Evolutionary conservation across 2,113 vertebrate genomes (phyloP).

Genomic region (Carettochelys insculpta): DNA sequence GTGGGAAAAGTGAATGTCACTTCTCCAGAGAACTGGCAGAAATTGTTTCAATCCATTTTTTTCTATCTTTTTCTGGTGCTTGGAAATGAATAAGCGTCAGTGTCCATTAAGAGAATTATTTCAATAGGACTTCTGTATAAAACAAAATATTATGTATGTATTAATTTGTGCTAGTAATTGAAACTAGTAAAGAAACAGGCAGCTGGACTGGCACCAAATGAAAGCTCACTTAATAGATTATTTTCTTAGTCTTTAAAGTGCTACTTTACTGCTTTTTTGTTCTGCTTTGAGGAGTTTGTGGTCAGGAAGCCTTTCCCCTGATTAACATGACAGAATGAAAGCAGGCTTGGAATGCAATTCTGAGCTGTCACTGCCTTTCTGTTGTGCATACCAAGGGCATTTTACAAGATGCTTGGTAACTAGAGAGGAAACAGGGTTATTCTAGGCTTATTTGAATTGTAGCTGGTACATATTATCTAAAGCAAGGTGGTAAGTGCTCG

Average conservation of each 20-base stretch:
- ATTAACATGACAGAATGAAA: neutral
- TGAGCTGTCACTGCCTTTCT: neutral
- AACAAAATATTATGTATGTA: neutral
- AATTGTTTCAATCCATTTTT: neutral
- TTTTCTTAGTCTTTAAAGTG: too few relatives aligned
- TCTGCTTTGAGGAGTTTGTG: neutral
- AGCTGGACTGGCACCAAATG: neutral
- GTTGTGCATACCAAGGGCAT: neutral
- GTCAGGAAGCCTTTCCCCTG: neutral
- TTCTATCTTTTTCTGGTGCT: neutral
- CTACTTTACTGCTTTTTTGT: too few relatives aligned
- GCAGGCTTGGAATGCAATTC: too few relatives aligned
- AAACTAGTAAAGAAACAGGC: rapidly evolving
- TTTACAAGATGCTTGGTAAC: neutral
- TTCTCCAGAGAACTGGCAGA: neutral
- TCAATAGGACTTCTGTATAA: too few relatives aligned
- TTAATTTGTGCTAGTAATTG: neutral
- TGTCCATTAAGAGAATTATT: neutral
- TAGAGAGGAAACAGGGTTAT: rapidly evolving
- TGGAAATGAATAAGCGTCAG: neutral
- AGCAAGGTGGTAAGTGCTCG: neutral
- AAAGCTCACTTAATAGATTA: too few relatives aligned
- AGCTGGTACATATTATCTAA: rapidly evolving
- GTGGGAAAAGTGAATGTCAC: neutral
- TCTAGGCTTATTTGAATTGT: rapidly evolving